Evolutionary conservation across 2,797 vertebrate species (phyloP).

Genomic region (Pterois miles): DNA sequence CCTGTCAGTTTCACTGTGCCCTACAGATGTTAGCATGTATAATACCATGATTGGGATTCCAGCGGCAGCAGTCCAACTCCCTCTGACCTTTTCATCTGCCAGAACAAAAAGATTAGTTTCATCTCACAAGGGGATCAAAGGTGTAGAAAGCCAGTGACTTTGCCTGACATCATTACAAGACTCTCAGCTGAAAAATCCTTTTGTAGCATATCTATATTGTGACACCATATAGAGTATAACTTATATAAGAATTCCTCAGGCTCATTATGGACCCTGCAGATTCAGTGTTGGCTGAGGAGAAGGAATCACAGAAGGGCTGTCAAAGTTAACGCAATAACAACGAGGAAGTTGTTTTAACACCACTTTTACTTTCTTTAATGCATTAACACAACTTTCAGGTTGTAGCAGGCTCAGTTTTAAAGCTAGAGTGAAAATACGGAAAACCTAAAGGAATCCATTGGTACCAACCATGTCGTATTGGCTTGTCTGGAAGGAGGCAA

Average conservation of each 20-base stretch:
- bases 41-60: conserved; percentile 43
- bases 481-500: too few species aligned
- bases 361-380: too few species aligned
- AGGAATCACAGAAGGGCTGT: too few species aligned
- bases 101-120: conserved; percentile 36
- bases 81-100: conserved; percentile 59
- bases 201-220: background rate
- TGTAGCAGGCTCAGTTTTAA: too few species aligned
- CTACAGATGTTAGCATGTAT: conserved; percentile 13
- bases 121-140: conserved; percentile 12
- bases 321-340: too few species aligned
- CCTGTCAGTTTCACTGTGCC: conserved; percentile 7
- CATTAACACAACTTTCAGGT: too few species aligned
- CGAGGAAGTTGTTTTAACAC: too few species aligned
- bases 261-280: background rate
- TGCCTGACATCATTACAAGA: background rate
- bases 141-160: background rate
- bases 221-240: background rate
- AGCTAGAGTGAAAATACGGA: too few species aligned
- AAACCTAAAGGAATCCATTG: too few species aligned
- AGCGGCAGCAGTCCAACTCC: conserved; percentile 7
- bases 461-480: too few species aligned
- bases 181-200: background rate
- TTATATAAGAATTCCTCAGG: background rate
- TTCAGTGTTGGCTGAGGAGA: background rate